Evolutionary conservation across 2,888 invertebrate genomes (phyloP).

Genomic region (Tipula helvola): DNA sequence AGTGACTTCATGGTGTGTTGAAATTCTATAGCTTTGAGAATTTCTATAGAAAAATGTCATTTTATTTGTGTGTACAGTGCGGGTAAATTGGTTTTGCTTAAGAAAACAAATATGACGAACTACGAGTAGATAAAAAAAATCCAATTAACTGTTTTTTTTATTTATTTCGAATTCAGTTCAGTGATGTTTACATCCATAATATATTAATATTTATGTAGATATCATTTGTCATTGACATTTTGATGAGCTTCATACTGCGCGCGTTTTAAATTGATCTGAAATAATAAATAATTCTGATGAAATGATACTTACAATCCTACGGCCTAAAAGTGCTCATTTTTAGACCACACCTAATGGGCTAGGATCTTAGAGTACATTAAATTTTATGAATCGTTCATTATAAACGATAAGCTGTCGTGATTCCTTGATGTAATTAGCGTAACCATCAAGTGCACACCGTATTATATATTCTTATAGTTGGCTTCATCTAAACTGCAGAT

Average conservation of each 20-base stretch:
- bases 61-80: not conserved
- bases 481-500: too few relatives aligned
- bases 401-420: too few relatives aligned
- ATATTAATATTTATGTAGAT: not conserved
- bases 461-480: too few relatives aligned
- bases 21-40: not conserved
- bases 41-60: not conserved
- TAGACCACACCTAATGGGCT: too few relatives aligned
- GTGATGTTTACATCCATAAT: not conserved
- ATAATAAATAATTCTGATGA: too few relatives aligned
- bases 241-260: not conserved
- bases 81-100: constrained; percentile 4
- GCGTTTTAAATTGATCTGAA: not conserved
- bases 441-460: too few relatives aligned
- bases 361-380: too few relatives aligned
- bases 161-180: not conserved
- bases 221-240: not conserved
- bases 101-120: not conserved
- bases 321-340: too few relatives aligned
- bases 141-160: not conserved
- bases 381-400: too few relatives aligned
- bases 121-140: not conserved
- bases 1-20: constrained; percentile 4
- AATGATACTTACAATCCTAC: too few relatives aligned
- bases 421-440: too few relatives aligned